phyloP scores from a whole-genome alignment of 2,888 invertebrate species.

The Bombylius major region DNA sequence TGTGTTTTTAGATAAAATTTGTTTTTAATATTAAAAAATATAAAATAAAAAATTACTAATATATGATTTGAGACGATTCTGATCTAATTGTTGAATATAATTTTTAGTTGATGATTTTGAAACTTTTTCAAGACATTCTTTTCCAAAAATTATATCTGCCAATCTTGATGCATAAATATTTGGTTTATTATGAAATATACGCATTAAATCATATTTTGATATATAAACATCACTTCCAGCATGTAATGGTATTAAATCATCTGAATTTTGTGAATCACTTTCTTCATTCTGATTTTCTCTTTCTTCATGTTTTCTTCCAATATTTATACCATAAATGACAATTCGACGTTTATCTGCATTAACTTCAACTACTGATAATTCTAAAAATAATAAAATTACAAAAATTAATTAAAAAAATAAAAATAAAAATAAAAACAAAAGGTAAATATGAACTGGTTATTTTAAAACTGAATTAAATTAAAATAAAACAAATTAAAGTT shows the following conservation, averaged over 20 bases:
- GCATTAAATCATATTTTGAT: conserved; percentile 27
- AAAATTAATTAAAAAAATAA: too few species aligned
- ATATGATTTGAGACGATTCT: conserved; percentile 25
- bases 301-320: too few species aligned
- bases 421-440: too few species aligned
- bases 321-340: too few species aligned
- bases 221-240: conserved; percentile 31
- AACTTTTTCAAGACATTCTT: conserved; percentile 21
- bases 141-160: conserved; percentile 31
- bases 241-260: conserved; percentile 27
- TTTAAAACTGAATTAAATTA: too few species aligned
- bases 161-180: conserved; percentile 31
- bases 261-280: background rate
- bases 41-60: conserved; percentile 24
- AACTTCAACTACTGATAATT: too few species aligned
- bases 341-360: too few species aligned
- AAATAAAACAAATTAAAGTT: too few species aligned
- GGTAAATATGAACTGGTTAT: too few species aligned
- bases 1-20: too few species aligned
- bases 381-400: too few species aligned
- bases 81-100: conserved; percentile 20
- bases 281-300: background rate
- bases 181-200: conserved; percentile 28
- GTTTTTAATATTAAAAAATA: background rate
- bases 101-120: conserved; percentile 19